phyloP scores from a whole-genome alignment of 2,113 vertebrate genomes.

The Triplophysa siluroides region DNA sequence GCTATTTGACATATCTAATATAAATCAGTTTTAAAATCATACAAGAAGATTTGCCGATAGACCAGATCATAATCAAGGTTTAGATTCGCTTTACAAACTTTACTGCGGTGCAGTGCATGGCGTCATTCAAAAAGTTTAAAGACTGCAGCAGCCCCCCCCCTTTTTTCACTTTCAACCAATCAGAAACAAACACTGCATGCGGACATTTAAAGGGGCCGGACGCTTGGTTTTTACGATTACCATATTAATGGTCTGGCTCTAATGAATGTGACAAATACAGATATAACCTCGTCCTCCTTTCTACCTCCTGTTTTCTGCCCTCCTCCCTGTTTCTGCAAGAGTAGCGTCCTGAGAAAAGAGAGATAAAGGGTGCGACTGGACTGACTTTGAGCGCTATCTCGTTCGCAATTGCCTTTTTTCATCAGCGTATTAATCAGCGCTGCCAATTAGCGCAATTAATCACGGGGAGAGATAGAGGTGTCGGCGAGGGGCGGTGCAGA shows the following conservation, averaged over 20 bases:
- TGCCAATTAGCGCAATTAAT: conserved; percentile 80
- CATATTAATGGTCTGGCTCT: conserved; percentile 74
- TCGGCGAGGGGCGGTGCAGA: conserved; percentile 61
- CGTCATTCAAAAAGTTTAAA: conserved; percentile 22
- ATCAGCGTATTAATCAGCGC: conserved; percentile 73
- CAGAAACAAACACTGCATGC: conserved; percentile 42
- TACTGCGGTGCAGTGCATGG: conserved; percentile 5
- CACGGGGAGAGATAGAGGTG: conserved; percentile 70
- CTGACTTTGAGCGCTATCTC: conserved; percentile 71
- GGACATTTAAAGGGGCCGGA: conserved; percentile 38
- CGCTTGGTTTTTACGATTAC: conserved; percentile 64
- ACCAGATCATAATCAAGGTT: not conserved
- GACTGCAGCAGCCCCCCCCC: not conserved
- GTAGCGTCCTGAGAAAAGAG: conserved; percentile 67
- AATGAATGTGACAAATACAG: conserved; percentile 76
- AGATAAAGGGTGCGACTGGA: conserved; percentile 71
- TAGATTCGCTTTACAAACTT: not conserved
- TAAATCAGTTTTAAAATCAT: too few relatives aligned
- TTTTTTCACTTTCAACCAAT: conserved; percentile 47
- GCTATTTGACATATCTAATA: too few relatives aligned
- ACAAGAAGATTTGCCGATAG: not conserved
- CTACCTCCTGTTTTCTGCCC: not conserved
- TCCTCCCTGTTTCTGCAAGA: not conserved
- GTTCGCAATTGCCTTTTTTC: conserved; percentile 68
- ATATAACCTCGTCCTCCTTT: conserved; percentile 42